Evolutionary conservation across 2,797 vertebrate species (phyloP), one percentile per base, ranked within the genome.

Genomic region (Brachymystax lenok): DNA sequence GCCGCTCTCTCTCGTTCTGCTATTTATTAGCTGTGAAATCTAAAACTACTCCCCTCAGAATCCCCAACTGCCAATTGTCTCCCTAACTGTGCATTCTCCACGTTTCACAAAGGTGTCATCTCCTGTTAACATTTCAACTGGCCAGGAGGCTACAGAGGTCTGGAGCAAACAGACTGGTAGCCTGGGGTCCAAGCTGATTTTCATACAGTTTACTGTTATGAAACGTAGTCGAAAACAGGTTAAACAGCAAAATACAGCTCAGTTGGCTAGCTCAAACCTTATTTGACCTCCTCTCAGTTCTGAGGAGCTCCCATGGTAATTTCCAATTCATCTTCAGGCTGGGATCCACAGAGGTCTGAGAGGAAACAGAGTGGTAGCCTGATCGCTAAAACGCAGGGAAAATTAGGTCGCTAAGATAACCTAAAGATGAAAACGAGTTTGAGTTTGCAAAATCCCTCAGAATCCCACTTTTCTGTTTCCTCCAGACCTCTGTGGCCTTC

Each of bases 1-100:
- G 74, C 85, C 74, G 1, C 21, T 79, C 80, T 89, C 78, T 84
- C 83, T 82, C 10, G 54, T 80, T 86, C 81, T 27, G 64, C 76
- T 84, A 84, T 88, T 87, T 84, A 84, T 88, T 87, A 77, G 80
- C 85, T 85, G 86, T 90, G 84, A 86, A 85, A 90, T 92, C 86
- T 85, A 75, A 90, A 85, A 85, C 77, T 74, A 82, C 85, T 71
- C 30, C 46, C 21, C 69, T 75, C 21, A 61, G 19, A 61, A 61
- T 61, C 8, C 56, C 56, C 59, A 61, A 21, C 7, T 61, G 59
- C 10, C 59, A 61, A 24, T 24, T 59, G 3, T 3, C 8, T 61
- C n/a, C 59, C 17, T 21, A 8, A 61, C 59, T 61, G 35, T 40
- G 56, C n/a, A 61, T 61, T 61, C 56, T 24, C n/a, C 56, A 24